phyloP scores from a whole-genome alignment of 2,113 vertebrate species.

The Lamprotornis superbus region DNA sequence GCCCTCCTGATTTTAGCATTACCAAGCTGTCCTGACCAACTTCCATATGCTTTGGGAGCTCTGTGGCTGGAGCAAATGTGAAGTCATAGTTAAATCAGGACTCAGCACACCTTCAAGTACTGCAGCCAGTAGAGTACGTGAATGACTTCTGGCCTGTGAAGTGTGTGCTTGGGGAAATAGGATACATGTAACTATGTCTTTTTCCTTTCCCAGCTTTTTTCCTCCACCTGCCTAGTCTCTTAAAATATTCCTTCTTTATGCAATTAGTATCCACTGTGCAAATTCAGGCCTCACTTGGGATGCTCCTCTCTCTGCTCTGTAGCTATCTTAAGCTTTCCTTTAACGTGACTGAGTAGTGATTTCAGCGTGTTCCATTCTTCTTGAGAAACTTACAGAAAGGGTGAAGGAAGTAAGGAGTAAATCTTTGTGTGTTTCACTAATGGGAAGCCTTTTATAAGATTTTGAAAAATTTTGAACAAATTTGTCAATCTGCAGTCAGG shows the following conservation, averaged over 20 bases:
- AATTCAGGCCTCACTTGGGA: neutral
- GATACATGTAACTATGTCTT: conserved; percentile 1
- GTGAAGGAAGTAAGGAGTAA: neutral
- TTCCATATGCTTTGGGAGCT: neutral
- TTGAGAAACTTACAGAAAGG: neutral
- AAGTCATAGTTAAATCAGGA: neutral
- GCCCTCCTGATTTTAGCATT: neutral
- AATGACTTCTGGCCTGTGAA: neutral
- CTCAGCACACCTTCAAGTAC: neutral
- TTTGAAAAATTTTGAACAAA: neutral
- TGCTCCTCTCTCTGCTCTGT: neutral
- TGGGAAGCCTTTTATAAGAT: neutral
- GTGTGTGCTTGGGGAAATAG: neutral
- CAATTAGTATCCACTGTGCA: neutral
- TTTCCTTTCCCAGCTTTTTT: neutral
- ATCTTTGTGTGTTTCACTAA: neutral
- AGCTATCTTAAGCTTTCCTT: neutral
- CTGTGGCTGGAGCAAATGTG: neutral
- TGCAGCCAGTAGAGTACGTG: neutral
- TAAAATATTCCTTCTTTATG: conserved; percentile 37
- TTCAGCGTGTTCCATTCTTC: neutral
- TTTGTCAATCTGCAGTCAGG: neutral
- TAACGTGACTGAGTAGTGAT: neutral
- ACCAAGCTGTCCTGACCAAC: neutral
- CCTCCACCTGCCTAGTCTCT: neutral